Base-by-base conservation (phyloP, 2,113 vertebrate genomes). In the Tonatia bakeri region DNA sequence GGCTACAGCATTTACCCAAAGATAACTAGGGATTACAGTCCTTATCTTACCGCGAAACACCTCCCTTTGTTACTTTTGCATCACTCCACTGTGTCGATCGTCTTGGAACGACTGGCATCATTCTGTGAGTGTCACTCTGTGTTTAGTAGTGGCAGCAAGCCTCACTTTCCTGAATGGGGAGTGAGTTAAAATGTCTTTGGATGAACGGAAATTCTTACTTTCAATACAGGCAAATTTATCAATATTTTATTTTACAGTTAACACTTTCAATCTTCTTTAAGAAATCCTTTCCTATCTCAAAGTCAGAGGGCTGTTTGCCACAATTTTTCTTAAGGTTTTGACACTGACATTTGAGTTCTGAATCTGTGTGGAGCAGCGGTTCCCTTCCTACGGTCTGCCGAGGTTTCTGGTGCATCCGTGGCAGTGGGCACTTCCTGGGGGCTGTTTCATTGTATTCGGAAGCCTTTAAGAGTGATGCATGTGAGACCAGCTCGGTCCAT, bases 221-320 rank as follows among this genome's bases (percentile, higher is more conserved):
- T 67, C 50, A 47, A 52, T 75, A 38, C 19, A 36, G 67, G 28
- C 69, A 13, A 22, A 24, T 43, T 59, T 76, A 36, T 83, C 28
- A 24, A 40, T 64, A n/a, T 67, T 92, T 67, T 87, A 52, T 43
- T 72, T 95, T 61, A 31, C 10, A 84, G 28, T 14, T 77, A 22
- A 16, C 50, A 61, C n/a, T 76, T 43, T 76, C 14, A 59, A 28
- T 88, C 65, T 75, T 67, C 40, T 69, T 50, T 59, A 47, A 40
- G 59, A 75, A 92, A 76, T 65, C 45, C 24, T 72, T 67, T 17
- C 28, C 26, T 87, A 16, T 81, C 16, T 69, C 56, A 69, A 59
- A 17, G 43, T 84, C 86, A 79, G 72, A 72, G 20, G 43, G 50
- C 28, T 36, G 31, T 43, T 77, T 70, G 31, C 36, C 50, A 36